Evolutionary conservation across 1,140 invertebrate species (phyloP).

Genomic region (Hylyphantes graminicola): DNA sequence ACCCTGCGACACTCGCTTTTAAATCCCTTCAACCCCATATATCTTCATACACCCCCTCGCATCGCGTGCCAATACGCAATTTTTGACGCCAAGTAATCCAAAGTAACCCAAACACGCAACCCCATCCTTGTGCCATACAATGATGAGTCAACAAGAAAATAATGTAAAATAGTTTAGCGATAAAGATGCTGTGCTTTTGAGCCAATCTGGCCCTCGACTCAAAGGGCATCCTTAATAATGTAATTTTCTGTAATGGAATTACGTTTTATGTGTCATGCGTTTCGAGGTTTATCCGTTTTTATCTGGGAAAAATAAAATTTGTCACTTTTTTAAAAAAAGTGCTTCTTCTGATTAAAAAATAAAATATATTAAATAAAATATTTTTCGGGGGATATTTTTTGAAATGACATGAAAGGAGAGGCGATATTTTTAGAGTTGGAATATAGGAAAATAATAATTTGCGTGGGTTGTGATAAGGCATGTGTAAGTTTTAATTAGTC

Average conservation of each 20-base stretch:
- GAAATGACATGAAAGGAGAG: neutral
- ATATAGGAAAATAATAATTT: neutral
- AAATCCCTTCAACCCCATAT: neutral
- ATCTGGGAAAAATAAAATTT: no score
- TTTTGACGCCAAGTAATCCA: slow-evolving; percentile 30
- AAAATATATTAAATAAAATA: no score
- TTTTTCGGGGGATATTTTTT: no score
- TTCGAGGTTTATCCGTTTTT: no score
- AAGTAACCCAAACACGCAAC: slow-evolving; percentile 34
- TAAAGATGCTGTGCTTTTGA: slow-evolving; percentile 3
- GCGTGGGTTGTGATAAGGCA: neutral
- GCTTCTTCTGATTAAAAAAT: no score
- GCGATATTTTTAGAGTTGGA: neutral
- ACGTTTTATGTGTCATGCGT: no score
- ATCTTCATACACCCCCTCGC: neutral
- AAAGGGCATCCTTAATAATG: no score
- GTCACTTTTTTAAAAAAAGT: no score
- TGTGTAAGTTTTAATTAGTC: no score
- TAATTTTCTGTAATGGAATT: no score
- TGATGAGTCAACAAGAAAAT: slow-evolving; percentile 49
- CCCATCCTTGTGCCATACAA: slow-evolving; percentile 25
- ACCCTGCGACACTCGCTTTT: neutral
- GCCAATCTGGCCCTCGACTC: no score
- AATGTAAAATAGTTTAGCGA: slow-evolving; percentile 39
- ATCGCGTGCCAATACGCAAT: slow-evolving; percentile 35